Evolutionary conservation across 2,797 vertebrate genomes (phyloP), one percentile per base, ranked within the genome.

Genomic region (Chanos chanos): DNA sequence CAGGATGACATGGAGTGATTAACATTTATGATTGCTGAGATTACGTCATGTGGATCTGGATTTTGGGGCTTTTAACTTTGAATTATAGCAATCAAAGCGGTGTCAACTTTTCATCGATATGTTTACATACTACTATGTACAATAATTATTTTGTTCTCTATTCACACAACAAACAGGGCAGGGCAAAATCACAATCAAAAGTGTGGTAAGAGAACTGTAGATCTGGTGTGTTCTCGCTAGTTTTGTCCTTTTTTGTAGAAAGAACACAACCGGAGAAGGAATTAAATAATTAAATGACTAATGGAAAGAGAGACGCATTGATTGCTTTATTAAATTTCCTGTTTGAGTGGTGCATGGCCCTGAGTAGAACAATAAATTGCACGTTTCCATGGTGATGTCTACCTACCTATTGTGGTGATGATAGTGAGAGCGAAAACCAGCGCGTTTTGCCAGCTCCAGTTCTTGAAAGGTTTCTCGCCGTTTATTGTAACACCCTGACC

Each of bases 381-480:
- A 39, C 7, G 3, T 18, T 1, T 21, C 5, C n/a, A 47, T 7
- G 21, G 10, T 2, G 16, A 12, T 15, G 3, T 13, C 60, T 63
- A 80, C 83, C 80, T 62, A 92, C 95, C 95, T 0, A 97, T 98
- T 7, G 96, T 99, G 40, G 96, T 99, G 74, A 99, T 96, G 49
- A 98, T 94, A 0, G 94, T 94, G 64, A 94, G 92, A 61, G 96
- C 92, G 62, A 99, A 99, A 69, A 98, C 92, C 65, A 97, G 91
- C 0, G 95, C 93, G 1, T 97, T 98, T 0, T 78, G 81, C 96
- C 96, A 99, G 52, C 93, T 93, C 96, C 96, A 99, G 44, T 92
- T 87, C 77, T 91, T 92, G 64, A 90, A 92, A 5, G 89, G 83
- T 7, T 81, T 87, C 36, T 95, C 89, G 25, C 92, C 93, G 0